Evolutionary conservation across 2,113 vertebrate species (phyloP), one percentile per base, ranked within the genome.

Genomic region (Rhombomys opimus): DNA sequence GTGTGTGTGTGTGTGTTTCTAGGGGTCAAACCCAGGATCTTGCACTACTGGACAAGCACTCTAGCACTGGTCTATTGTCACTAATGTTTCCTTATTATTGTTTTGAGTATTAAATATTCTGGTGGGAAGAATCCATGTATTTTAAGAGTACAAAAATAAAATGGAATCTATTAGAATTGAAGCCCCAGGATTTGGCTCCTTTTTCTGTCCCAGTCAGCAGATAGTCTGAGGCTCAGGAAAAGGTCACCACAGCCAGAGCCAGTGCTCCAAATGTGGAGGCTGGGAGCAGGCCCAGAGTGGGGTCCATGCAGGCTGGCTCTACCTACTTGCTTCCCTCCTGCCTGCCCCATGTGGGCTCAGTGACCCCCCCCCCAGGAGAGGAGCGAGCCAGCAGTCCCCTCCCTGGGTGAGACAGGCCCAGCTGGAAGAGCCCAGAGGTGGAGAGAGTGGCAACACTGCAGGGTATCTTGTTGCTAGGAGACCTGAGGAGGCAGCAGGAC

Each of bases 391-490:
- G 46, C 87, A 87, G 54, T 61, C 50, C 8, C 38, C 46, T 78
- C 11, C 50, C 87, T 68, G 20, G 4, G 15, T 57, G 91, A 95
- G 80, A 86, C 5, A n/a, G 72, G 72, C 91, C 61, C 3, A 90
- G 52, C 89, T 73, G 81, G 61, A 65, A 65, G 85, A 96, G 23
- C 95, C 89, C 94, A 96, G 91, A 93, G 90, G 67, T 93, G 59
- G 90, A 78, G 67, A 92, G 85, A 94, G 91, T 77, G 27, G 75
- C 1, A 0, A 41, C 81, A 41, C 93, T 95, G 76, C 15, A 76
- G 92, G 91, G 46, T 91, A 22, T 76, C 96, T 81, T 0, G 32
- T 97, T 95, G 95, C 97, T 97, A 95, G 93, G 95, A 96, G 76
- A 96, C 92, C 65, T 0, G 2, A 89, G 90, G 93, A 93, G 89